Conservation (phyloP, 2,797 vertebrate species). For the Vireo griseus region DNA sequence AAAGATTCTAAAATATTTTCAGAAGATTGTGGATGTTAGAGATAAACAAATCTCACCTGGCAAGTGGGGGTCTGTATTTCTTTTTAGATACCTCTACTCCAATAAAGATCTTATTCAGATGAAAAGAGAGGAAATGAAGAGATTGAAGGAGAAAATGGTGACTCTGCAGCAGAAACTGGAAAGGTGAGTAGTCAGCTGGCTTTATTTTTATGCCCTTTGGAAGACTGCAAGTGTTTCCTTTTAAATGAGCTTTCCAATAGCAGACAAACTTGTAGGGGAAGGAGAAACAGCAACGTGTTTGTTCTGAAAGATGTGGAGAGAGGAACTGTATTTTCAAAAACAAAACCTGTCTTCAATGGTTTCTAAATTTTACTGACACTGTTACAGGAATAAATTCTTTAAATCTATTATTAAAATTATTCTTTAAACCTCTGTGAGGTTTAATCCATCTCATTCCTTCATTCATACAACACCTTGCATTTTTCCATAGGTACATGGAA, state of each 20-base stretch:
- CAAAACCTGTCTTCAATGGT: neutral
- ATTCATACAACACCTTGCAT: neutral
- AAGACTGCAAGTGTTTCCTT: neutral
- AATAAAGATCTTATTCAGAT: slow-evolving; percentile 85
- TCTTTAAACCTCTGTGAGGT: too few species aligned
- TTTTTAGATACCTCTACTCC: slow-evolving; percentile 87
- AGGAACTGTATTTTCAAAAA: neutral
- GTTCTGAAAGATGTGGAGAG: neutral
- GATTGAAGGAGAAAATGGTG: slow-evolving; percentile 83
- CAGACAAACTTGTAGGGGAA: neutral
- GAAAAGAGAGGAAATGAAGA: slow-evolving; percentile 85
- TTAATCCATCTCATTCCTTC: neutral
- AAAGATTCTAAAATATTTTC: neutral
- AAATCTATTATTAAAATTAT: too few species aligned
- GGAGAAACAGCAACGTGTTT: neutral
- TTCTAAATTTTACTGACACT: neutral
- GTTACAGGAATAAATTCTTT: neutral
- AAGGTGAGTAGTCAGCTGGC: slow-evolving; percentile 70
- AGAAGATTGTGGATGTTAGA: neutral
- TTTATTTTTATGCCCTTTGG: neutral
- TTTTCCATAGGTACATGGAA: slow-evolving; percentile 82
- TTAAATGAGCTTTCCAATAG: neutral
- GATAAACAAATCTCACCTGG: neutral
- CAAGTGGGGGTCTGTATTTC: neutral
- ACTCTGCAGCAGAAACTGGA: slow-evolving; percentile 88